Evolutionary conservation across 2,797 vertebrate genomes (phyloP).

Genomic region (Alauda arvensis): DNA sequence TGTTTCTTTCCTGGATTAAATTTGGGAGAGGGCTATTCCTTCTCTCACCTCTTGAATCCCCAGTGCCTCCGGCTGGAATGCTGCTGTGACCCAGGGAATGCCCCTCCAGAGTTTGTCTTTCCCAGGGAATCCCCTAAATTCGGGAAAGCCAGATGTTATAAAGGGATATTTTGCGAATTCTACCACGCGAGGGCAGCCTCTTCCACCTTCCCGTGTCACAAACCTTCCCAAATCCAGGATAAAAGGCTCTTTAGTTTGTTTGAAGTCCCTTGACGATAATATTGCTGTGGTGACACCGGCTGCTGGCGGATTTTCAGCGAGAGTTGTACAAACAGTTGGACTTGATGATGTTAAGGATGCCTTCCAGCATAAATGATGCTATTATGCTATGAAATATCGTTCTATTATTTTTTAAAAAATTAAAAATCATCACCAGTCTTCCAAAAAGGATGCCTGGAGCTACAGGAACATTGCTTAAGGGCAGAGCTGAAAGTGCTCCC

Average conservation of each 20-base stretch:
- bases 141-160: background rate
- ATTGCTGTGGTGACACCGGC: background rate
- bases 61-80: background rate
- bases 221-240: background rate
- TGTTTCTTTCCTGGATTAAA: background rate
- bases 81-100: background rate
- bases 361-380: background rate
- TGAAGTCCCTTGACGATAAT: background rate
- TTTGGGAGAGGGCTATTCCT: background rate
- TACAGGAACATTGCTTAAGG: background rate
- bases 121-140: background rate
- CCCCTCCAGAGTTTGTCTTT: background rate
- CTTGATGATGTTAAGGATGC: background rate
- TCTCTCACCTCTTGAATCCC: background rate
- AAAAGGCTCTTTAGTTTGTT: background rate
- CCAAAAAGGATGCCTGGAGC: background rate
- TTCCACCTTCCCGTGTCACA: background rate
- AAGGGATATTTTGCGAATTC: background rate
- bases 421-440: background rate
- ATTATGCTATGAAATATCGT: background rate
- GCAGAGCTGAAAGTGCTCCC: background rate
- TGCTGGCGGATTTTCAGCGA: background rate
- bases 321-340: background rate
- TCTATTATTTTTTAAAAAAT: background rate
- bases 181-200: slow-evolving; percentile 45